Evolutionary conservation across 2,888 invertebrate species (phyloP), one percentile per base, ranked within the genome.

Genomic region (Drosophila limbata): DNA sequence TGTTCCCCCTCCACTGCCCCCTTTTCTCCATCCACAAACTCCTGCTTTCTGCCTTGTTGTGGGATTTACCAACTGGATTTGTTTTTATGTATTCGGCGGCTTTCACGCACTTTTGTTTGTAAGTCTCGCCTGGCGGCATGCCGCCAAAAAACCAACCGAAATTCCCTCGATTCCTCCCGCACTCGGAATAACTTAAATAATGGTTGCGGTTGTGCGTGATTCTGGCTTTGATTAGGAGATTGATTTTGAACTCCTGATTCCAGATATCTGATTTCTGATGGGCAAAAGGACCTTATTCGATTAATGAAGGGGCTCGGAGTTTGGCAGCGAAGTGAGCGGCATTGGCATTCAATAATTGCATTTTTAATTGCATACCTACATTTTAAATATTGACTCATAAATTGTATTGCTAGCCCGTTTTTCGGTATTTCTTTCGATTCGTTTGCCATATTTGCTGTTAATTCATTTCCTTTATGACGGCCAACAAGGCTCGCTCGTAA

Each of bases 191-290:
- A 64, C 70, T 53, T 47, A 63, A 84, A 68, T 84, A 76, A 86
- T 84, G 79, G 74, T 57, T 84, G 87, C 79, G 84, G 87, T 75
- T 79, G 82, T 70, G 83, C 84, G 84, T 84, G 84, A 87, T 84
- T 82, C 81, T 79, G 67, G 74, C 80, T 73, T 80, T 77, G 81
- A 81, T 87, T 87, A 75, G 79, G 68, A 79, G 87, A 84, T 84
- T 84, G 84, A 84, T 87, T 82, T 66, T 72, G 63, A 13, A 57
- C 64, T 52, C 47, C 50, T 62, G 66, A 33, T 47, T 15, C 13
- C 40, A 10, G 47, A 40, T 37, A 10, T 13, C 19, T 11, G 48
- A 15, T 28, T 31, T n/a, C 33, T 15, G n/a, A 25, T 31, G 13
- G 40, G 31, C 8, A 0, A 17, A 6, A 35, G 19, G n/a, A 17